phyloP scores from a whole-genome alignment of 2,888 invertebrate species.

The Prosopocoilus inquinatus region DNA sequence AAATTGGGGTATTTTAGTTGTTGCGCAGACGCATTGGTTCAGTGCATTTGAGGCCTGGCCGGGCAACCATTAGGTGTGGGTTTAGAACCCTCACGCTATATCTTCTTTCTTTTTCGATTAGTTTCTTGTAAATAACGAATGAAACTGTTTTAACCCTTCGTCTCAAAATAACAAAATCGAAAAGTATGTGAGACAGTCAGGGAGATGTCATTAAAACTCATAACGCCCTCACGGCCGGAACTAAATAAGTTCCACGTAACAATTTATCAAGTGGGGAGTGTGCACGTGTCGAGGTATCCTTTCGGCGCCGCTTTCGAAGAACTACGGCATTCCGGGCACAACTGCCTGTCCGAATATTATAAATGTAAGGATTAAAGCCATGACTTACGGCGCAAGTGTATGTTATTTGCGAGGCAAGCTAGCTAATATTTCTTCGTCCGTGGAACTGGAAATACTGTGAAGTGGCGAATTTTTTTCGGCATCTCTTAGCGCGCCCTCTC shows the following conservation, averaged over 20 bases:
- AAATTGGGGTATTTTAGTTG: no score
- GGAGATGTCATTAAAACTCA: constrained; percentile 2
- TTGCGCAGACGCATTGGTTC: no score
- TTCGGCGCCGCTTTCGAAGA: not conserved
- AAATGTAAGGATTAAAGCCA: constrained; percentile 37
- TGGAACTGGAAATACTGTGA: constrained; percentile 34
- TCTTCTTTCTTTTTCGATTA: no score
- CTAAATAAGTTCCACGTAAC: constrained; percentile 21
- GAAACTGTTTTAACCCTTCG: no score
- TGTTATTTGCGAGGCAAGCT: constrained; percentile 36
- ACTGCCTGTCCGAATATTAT: constrained; percentile 36
- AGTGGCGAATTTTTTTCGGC: constrained; percentile 17
- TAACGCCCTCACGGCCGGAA: not conserved
- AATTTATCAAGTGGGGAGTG: constrained; percentile 24
- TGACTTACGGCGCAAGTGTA: constrained; percentile 35
- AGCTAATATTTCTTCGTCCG: constrained; percentile 35
- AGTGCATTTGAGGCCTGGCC: no score
- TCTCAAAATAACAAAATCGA: no score
- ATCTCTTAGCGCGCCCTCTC: constrained; percentile 11
- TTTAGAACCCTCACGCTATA: no score
- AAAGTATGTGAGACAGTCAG: no score
- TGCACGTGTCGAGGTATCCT: constrained; percentile 1
- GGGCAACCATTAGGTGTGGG: no score
- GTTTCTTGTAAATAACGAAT: no score
- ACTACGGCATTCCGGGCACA: constrained; percentile 17